These are phyloP conservation scores for Ostrea edulis DNA, from an alignment of 1,140 invertebrate species.

Conservation along the genomic window DNA sequence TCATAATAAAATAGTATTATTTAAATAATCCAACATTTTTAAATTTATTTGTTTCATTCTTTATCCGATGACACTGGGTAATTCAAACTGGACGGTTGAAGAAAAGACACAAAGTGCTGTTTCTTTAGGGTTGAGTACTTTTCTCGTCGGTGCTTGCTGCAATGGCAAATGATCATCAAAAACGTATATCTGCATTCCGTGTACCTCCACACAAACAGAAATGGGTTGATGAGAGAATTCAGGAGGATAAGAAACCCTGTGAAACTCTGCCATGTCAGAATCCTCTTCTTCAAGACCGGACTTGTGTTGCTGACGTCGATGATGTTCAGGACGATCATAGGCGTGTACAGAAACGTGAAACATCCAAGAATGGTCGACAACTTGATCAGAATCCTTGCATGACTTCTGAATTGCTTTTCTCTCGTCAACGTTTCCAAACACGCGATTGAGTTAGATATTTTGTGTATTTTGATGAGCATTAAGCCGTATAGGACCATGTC, in stretches of 20 bases:
- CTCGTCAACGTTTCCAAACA: neutral
- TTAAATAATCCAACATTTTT: no score
- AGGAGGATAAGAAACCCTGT: neutral
- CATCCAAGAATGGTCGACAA: neutral
- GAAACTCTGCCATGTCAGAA: neutral
- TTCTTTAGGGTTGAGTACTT: neutral
- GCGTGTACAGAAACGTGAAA: neutral
- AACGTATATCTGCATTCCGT: conserved; percentile 33
- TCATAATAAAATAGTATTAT: no score
- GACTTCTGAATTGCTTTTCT: neutral
- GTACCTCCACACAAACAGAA: conserved; percentile 9
- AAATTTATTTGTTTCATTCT: no score
- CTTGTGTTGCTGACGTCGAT: neutral
- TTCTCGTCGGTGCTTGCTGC: neutral
- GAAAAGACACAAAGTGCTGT: neutral
- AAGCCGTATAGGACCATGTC: neutral
- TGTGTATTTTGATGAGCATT: conserved; percentile 5
- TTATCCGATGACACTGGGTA: no score
- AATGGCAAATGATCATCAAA: neutral
- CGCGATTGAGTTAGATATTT: neutral
- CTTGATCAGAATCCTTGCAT: neutral
- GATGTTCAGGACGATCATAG: neutral
- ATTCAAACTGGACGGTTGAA: no score
- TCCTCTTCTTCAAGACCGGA: neutral
- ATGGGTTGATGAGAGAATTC: conserved; percentile 22